These are phyloP conservation scores for Agriopis leucophaearia DNA, from an alignment of 2,888 invertebrate species.

Conservation along the genomic window DNA sequence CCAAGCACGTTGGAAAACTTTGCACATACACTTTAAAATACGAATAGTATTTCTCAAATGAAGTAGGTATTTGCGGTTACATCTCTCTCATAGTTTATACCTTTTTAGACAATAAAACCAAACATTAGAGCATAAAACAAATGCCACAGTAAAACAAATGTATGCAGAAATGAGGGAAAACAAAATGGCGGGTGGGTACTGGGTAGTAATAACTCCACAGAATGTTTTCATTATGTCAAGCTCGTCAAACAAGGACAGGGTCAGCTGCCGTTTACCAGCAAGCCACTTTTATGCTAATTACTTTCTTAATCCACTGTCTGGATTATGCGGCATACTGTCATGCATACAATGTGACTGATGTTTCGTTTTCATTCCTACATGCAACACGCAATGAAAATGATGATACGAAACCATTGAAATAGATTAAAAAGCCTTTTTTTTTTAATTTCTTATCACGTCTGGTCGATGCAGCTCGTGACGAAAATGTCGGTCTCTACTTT, in stretches of 20 bases:
- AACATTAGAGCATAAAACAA: conserved; percentile 11
- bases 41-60: no score
- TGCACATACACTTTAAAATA: no score
- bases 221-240: conserved; percentile 49
- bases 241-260: conserved; percentile 42
- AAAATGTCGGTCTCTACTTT: no score
- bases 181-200: conserved; percentile 36
- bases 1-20: no score
- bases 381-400: no score
- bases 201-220: conserved; percentile 43
- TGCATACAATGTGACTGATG: background rate
- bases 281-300: conserved; percentile 32
- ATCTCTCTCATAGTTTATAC: no score
- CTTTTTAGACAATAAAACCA: background rate
- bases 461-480: no score
- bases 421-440: no score
- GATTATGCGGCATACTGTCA: background rate
- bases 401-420: no score
- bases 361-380: background rate
- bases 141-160: conserved; percentile 30
- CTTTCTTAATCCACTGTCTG: conserved; percentile 12
- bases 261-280: conserved; percentile 21
- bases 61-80: no score
- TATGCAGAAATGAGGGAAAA: conserved; percentile 22
- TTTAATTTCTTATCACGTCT: no score